Conservation (phyloP, 2,797 vertebrate species). For the Cetoscarus ocellatus region DNA sequence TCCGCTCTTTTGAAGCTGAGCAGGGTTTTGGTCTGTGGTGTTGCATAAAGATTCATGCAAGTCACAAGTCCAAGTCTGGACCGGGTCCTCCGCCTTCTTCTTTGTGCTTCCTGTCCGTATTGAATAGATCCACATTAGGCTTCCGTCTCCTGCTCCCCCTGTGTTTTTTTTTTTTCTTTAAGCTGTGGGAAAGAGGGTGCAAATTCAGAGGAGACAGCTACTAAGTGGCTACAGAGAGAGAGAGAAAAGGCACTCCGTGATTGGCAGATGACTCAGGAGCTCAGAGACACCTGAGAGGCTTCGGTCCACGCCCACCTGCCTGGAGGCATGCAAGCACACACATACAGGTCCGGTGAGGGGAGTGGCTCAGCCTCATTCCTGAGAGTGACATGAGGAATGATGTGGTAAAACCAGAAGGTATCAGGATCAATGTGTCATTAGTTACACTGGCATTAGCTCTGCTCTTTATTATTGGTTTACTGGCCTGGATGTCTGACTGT, state of each 20-base stretch:
- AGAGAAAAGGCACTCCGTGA: conserved; percentile 55
- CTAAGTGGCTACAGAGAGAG: conserved; percentile 41
- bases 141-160: conserved; percentile 11
- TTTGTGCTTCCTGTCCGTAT: conserved; percentile 48
- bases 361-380: conserved; percentile 69
- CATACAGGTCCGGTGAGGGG: conserved; percentile 49
- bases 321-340: conserved; percentile 54
- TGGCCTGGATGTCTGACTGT: background rate
- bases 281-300: conserved; percentile 74
- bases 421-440: conserved; percentile 4
- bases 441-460: background rate
- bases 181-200: conserved; percentile 8
- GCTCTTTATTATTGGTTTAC: background rate
- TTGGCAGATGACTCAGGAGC: conserved; percentile 58
- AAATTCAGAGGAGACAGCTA: conserved; percentile 24
- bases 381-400: conserved; percentile 36
- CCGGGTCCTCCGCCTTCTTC: conserved; percentile 22
- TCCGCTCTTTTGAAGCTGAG: conserved; percentile 26
- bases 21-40: conserved; percentile 34
- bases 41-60: conserved; percentile 36
- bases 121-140: conserved; percentile 19
- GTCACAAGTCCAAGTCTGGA: conserved; percentile 45
- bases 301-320: conserved; percentile 53
- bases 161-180: conserved; percentile 3
- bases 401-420: conserved; percentile 65